Evolutionary conservation across 2,888 invertebrate species (phyloP).

Genomic region (Drosophila neotestacea): DNA sequence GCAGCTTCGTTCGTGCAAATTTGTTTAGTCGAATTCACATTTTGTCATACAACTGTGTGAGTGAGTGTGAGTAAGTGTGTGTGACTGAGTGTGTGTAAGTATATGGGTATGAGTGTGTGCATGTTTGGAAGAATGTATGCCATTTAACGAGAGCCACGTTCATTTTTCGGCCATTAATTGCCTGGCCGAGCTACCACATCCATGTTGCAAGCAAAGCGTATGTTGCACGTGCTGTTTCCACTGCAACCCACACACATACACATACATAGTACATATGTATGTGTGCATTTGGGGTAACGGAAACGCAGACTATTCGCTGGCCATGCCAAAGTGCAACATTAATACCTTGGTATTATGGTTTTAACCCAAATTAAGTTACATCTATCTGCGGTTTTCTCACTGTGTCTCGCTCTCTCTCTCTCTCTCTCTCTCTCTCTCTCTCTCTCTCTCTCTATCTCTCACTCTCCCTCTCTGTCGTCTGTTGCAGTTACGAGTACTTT

Average conservation of each 20-base stretch:
- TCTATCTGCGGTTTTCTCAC: conserved; percentile 2
- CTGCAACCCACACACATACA: conserved; percentile 12
- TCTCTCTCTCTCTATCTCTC: neutral
- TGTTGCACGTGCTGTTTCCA: conserved; percentile 26
- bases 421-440: neutral
- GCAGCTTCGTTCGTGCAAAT: conserved; percentile 67
- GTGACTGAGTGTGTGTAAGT: neutral
- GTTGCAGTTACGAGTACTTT: conserved; percentile 33
- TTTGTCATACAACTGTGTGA: conserved; percentile 22
- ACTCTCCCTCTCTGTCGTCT: neutral
- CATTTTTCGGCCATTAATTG: conserved; percentile 60
- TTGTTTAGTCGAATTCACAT: conserved; percentile 68
- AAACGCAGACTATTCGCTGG: conserved; percentile 43
- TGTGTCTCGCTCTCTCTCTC: neutral
- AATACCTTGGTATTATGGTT: conserved; percentile 68
- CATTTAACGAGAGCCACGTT: conserved; percentile 14
- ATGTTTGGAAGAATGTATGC: conserved; percentile 9
- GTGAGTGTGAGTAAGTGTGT: conserved; percentile 12
- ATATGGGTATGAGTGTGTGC: conserved; percentile 1
- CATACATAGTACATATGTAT: neutral
- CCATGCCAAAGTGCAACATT: conserved; percentile 55
- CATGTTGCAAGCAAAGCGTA: conserved; percentile 1
- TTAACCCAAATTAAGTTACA: conserved; percentile 68
- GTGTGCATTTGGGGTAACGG: conserved; percentile 8
- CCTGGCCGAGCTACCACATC: conserved; percentile 27